Evolutionary conservation across 1,140 invertebrate species (phyloP).

Genomic region (Drosophila nikananu): DNA sequence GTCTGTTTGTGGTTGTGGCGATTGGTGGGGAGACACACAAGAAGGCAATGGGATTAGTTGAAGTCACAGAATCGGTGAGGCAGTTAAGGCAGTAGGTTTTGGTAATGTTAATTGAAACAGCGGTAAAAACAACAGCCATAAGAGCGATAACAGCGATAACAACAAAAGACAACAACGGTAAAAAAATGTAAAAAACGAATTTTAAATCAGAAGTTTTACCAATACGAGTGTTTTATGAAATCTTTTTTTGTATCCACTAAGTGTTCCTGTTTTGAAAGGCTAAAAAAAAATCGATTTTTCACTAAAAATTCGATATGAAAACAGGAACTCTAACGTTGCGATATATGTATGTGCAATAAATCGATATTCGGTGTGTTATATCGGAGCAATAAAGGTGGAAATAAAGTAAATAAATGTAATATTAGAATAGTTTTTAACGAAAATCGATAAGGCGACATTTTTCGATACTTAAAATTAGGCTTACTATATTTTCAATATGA

Average conservation of each 20-base stretch:
- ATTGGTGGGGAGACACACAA: neutral
- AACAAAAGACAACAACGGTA: slow-evolving; percentile 10
- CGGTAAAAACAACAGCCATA: slow-evolving; percentile 26
- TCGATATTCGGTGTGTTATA: neutral
- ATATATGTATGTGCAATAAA: neutral
- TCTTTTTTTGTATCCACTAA: neutral
- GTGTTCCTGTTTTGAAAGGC: neutral
- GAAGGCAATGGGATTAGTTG: neutral
- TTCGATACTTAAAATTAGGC: neutral
- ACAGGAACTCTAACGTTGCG: neutral
- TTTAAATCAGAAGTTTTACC: slow-evolving; percentile 11
- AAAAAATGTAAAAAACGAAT: neutral
- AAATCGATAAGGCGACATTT: neutral
- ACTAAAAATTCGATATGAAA: neutral
- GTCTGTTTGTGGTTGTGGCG: slow-evolving; percentile 38
- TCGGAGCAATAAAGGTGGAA: neutral
- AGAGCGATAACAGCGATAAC: slow-evolving; percentile 24
- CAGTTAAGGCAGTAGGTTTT: slow-evolving; percentile 10
- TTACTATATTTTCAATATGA: neutral
- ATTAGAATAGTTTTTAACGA: neutral
- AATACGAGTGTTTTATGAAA: neutral
- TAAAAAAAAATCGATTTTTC: neutral
- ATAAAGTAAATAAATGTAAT: neutral
- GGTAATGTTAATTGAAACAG: slow-evolving; percentile 25
- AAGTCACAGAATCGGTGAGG: neutral